Evolutionary conservation across 2,797 vertebrate species (phyloP).

Genomic region (Gymnodraco acuticeps): DNA sequence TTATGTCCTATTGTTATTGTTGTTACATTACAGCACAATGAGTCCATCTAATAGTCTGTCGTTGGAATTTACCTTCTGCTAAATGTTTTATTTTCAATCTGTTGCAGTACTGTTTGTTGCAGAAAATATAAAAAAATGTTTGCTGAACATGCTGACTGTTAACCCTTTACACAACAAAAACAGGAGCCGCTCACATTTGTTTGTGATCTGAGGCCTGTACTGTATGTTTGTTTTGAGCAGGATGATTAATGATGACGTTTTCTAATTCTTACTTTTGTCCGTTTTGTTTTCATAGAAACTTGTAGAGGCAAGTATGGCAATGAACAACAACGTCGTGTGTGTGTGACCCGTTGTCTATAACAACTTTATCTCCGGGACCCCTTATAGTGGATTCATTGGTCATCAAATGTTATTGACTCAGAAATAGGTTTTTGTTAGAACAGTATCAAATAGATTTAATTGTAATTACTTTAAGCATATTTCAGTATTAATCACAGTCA

Average conservation of each 20-base stretch:
- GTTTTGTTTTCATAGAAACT: conserved; percentile 97
- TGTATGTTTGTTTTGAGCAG: conserved; percentile 47
- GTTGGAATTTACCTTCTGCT: conserved; percentile 20
- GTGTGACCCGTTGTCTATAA: conserved; percentile 76
- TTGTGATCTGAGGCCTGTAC: conserved; percentile 47
- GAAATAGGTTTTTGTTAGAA: conserved; percentile 20
- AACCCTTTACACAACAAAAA: conserved; percentile 20
- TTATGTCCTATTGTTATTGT: conserved; percentile 25
- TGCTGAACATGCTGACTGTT: conserved; percentile 32
- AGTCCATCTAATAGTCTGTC: conserved; percentile 7
- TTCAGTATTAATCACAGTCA: conserved; percentile 12
- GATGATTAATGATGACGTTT: conserved; percentile 50
- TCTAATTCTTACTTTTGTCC: conserved; percentile 84
- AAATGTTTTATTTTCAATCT: conserved; percentile 28
- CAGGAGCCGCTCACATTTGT: conserved; percentile 41
- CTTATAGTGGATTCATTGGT: conserved; percentile 57
- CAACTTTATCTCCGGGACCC: conserved; percentile 82
- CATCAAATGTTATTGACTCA: conserved; percentile 45
- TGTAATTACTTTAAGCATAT: background rate
- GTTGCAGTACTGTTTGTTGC: conserved; percentile 37
- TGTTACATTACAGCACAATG: conserved; percentile 4
- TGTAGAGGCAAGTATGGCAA: conserved; percentile 97
- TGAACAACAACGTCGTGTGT: conserved; percentile 74
- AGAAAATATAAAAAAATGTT: conserved; percentile 35
- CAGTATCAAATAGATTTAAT: conserved; percentile 23